Evolutionary conservation across 2,797 vertebrate genomes (phyloP).

Genomic region (Lateolabrax maculatus): DNA sequence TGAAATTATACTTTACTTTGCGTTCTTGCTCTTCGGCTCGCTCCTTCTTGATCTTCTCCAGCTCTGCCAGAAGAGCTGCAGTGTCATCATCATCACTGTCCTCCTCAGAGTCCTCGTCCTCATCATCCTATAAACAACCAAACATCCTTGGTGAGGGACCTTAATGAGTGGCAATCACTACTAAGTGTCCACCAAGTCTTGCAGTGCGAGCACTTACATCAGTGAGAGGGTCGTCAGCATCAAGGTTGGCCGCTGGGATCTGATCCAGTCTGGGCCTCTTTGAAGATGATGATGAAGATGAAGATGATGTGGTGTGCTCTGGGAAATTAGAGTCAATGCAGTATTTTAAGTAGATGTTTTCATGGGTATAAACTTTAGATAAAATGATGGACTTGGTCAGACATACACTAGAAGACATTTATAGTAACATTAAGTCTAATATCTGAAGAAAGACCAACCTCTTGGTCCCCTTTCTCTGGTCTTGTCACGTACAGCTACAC

Average conservation of each 20-base stretch:
- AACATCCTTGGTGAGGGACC: not conserved
- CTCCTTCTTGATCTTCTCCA: slow-evolving; percentile 99
- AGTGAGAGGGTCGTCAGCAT: slow-evolving; percentile 97
- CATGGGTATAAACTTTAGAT: not conserved
- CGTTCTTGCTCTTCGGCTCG: slow-evolving; percentile 96
- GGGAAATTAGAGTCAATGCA: slow-evolving; percentile 29
- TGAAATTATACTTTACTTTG: slow-evolving; percentile 86
- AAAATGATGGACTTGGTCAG: not conserved
- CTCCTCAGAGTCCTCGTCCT: slow-evolving; percentile 91
- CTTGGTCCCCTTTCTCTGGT: slow-evolving; percentile 94
- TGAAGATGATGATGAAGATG: slow-evolving; percentile 95
- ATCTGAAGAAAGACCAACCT: slow-evolving; percentile 82
- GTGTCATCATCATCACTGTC: slow-evolving; percentile 96
- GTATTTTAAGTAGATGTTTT: not conserved
- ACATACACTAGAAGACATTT: not conserved
- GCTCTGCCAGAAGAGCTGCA: slow-evolving; percentile 96
- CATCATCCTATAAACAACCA: slow-evolving; percentile 87
- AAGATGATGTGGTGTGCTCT: slow-evolving; percentile 95
- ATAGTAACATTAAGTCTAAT: not conserved
- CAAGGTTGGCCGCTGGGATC: slow-evolving; percentile 97
- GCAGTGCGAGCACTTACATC: slow-evolving; percentile 85
- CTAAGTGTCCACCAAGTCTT: not conserved
- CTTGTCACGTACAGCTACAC: slow-evolving; percentile 92
- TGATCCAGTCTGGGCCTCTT: slow-evolving; percentile 97
- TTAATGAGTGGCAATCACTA: slow-evolving; percentile 12